Base-by-base conservation (phyloP, 1,140 invertebrate species). In the Andrena cerasifolii region DNA sequence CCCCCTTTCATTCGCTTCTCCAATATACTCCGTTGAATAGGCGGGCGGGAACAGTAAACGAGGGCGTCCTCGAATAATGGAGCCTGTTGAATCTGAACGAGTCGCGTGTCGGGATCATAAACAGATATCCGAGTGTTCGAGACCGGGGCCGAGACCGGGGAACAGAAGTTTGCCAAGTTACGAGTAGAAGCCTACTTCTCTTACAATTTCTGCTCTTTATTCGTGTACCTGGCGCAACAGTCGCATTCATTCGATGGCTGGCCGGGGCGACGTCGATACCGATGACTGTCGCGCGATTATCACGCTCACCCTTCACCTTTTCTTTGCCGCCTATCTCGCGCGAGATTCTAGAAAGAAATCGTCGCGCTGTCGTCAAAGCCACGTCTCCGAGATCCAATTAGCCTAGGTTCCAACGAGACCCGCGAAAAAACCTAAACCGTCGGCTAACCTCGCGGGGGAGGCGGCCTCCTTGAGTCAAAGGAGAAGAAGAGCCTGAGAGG, bases 341-440 rank as follows among this genome's bases (percentile, higher is more conserved):
- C 3, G 24, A 73, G 43, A n/a, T 14, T 53, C 6, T 14, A 10
- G 24, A 12, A 54, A 54, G 36, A 45, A 74, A 74, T 45, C n/a
- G 14, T 47, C 54, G 10, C 36, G 36, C 10, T 40, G 45, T 26
- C 67, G 26, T 33, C 21, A 4, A 2, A 56, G 28, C 59, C 43
- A 33, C n/a, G 40, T 24, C 33, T 76, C 49, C 73, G 43, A 45
- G 62, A 75, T 75, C 62, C 73, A 67, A 75, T 75, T 67, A 75
- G 40, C 16, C 7, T 14, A 43, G 12, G n/a, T 21, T n/a, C 31
- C 36, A 74, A 66, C 36, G 71, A 14, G 36, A 74, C 40, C n/a
- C 1, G 47, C 18, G 26, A 36, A 54, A 31, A 63, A 43, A 47
- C 24, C 10, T 18, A 4, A 0, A 0, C 24, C n/a, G n/a, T 40